Conservation (phyloP, 2,888 invertebrate species). For the Conomelus anceps region DNA sequence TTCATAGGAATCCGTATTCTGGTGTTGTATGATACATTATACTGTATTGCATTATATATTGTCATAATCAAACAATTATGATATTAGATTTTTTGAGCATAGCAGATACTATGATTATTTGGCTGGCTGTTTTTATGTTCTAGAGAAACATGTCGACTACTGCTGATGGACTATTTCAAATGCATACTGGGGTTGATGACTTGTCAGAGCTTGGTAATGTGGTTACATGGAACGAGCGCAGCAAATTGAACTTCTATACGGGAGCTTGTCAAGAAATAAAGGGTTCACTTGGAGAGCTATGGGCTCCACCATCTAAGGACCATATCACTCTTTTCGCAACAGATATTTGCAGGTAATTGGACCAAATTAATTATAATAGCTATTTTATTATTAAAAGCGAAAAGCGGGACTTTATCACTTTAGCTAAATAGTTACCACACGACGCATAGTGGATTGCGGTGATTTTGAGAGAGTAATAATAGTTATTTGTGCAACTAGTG, state of each 20-base stretch:
- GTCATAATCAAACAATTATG: too few relatives aligned
- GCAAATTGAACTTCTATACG: slow-evolving; percentile 50
- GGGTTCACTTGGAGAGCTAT: slow-evolving; percentile 74
- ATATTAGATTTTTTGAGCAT: background rate
- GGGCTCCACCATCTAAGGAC: slow-evolving; percentile 57
- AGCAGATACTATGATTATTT: background rate
- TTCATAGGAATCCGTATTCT: background rate
- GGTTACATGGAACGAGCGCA: slow-evolving; percentile 60
- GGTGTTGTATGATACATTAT: too few relatives aligned
- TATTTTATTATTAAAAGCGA: background rate
- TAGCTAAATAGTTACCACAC: too few relatives aligned
- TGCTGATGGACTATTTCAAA: slow-evolving; percentile 71
- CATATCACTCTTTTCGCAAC: slow-evolving; percentile 61
- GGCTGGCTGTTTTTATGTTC: slow-evolving; percentile 33
- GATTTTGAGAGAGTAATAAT: too few relatives aligned
- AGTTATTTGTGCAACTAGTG: too few relatives aligned
- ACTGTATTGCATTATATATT: too few relatives aligned
- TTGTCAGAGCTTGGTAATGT: slow-evolving; percentile 61
- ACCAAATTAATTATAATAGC: background rate
- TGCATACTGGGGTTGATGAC: slow-evolving; percentile 63
- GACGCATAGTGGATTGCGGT: too few relatives aligned
- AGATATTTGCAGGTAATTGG: slow-evolving; percentile 68
- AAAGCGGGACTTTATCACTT: too few relatives aligned
- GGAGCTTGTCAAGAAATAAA: slow-evolving; percentile 59
- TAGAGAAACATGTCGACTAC: slow-evolving; percentile 66